Evolutionary conservation across 1,140 invertebrate genomes (phyloP).

Genomic region (Drosophila tsacasi): DNA sequence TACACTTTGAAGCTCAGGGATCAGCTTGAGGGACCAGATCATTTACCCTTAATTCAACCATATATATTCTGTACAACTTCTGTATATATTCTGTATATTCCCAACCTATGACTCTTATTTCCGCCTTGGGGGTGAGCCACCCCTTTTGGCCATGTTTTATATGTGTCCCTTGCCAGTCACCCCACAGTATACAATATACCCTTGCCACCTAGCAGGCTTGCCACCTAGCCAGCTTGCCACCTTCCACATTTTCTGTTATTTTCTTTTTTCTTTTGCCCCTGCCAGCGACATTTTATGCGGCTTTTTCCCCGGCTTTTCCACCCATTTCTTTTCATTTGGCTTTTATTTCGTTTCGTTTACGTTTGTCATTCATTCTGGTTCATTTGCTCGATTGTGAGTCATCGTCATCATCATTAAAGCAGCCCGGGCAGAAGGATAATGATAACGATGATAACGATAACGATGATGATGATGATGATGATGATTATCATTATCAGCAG

Average conservation of each 20-base stretch:
- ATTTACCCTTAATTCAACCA: slow-evolving; percentile 1
- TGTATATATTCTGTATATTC: slow-evolving; percentile 4
- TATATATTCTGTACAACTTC: slow-evolving; percentile 6
- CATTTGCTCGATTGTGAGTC: slow-evolving; percentile 83
- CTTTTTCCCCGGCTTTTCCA: slow-evolving; percentile 22
- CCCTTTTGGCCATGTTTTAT: slow-evolving; percentile 15
- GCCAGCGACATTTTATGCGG: slow-evolving; percentile 45
- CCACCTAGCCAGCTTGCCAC: slow-evolving; percentile 3
- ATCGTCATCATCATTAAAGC: slow-evolving; percentile 36
- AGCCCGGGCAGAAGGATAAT: neutral
- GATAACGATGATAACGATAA: slow-evolving; percentile 6
- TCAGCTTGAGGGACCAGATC: neutral
- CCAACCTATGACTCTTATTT: slow-evolving; percentile 8
- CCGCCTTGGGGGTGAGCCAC: slow-evolving; percentile 8
- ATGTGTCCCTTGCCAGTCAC: neutral
- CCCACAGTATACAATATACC: neutral
- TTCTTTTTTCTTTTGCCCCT: neutral
- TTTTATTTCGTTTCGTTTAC: slow-evolving; percentile 57
- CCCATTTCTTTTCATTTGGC: slow-evolving; percentile 41
- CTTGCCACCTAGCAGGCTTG: neutral
- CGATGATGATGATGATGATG: slow-evolving; percentile 1
- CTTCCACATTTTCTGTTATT: slow-evolving; percentile 12
- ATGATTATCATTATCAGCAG: slow-evolving; percentile 19
- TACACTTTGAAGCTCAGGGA: neutral
- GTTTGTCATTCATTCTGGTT: slow-evolving; percentile 79